Conservation (phyloP, 2,113 vertebrate genomes). For the Pica pica region DNA sequence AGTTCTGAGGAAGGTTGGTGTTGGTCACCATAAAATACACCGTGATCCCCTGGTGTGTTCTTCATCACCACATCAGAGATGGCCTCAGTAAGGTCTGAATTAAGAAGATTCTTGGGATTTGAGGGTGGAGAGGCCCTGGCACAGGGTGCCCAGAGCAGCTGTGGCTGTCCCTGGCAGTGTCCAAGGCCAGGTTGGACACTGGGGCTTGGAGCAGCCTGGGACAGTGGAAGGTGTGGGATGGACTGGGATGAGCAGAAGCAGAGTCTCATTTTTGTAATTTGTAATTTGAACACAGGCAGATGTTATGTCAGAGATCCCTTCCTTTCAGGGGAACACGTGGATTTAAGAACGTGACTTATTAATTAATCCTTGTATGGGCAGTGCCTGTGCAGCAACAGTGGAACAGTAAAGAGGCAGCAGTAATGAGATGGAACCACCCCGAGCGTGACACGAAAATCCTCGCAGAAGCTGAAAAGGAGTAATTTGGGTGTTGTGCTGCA, state of each 20-base stretch:
- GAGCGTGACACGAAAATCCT: not conserved
- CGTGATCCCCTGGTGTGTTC: not conserved
- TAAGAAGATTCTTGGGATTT: not conserved
- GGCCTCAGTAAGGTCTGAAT: not conserved
- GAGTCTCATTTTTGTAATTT: not conserved
- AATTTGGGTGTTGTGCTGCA: not conserved
- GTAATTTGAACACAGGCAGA: not conserved
- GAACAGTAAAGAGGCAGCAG: not conserved
- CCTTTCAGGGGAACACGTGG: not conserved
- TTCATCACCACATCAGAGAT: fast-evolving
- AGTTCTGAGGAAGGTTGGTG: not conserved
- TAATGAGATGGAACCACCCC: not conserved
- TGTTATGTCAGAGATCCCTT: not conserved
- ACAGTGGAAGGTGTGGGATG: not conserved
- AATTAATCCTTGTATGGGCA: not conserved
- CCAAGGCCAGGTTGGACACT: not conserved
- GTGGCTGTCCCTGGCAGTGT: not conserved
- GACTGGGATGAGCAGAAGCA: not conserved
- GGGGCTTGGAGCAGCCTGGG: not conserved
- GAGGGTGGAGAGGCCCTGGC: not conserved
- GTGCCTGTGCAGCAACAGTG: not conserved
- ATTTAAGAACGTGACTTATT: not conserved
- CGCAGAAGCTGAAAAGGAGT: not conserved
- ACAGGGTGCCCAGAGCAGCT: not conserved
- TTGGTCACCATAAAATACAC: not conserved